Conservation (phyloP, 1,140 invertebrate species). For the Solenopsis fugax region DNA sequence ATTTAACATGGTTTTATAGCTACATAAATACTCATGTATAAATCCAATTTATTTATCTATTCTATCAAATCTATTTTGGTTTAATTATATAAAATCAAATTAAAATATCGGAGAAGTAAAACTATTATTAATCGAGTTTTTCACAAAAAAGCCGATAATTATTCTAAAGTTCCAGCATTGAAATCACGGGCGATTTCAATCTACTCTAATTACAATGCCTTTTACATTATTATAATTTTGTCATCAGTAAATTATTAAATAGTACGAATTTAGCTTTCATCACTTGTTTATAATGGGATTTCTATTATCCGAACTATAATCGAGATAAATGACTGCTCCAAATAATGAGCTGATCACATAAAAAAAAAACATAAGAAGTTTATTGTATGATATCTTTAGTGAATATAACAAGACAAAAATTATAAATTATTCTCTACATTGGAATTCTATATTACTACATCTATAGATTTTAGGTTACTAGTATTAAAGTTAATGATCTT, state of each 20-base stretch:
- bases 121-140: background rate
- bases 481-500: background rate
- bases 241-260: background rate
- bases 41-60: background rate
- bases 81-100: background rate
- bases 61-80: background rate
- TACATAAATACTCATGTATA: background rate
- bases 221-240: background rate
- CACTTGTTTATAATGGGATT: background rate
- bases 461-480: background rate
- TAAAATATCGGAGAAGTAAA: background rate
- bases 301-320: background rate
- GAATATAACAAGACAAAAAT: background rate
- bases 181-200: slow-evolving; percentile 64
- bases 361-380: background rate
- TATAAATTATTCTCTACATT: background rate
- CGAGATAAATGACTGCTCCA: background rate
- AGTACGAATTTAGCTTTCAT: background rate
- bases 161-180: slow-evolving; percentile 39
- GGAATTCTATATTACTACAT: background rate
- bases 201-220: background rate
- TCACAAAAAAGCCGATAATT: slow-evolving; percentile 23
- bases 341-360: background rate
- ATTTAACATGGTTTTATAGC: slow-evolving; percentile 17
- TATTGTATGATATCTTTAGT: background rate